phyloP scores from a whole-genome alignment of 2,888 invertebrate species.

The Atrina japonica region DNA sequence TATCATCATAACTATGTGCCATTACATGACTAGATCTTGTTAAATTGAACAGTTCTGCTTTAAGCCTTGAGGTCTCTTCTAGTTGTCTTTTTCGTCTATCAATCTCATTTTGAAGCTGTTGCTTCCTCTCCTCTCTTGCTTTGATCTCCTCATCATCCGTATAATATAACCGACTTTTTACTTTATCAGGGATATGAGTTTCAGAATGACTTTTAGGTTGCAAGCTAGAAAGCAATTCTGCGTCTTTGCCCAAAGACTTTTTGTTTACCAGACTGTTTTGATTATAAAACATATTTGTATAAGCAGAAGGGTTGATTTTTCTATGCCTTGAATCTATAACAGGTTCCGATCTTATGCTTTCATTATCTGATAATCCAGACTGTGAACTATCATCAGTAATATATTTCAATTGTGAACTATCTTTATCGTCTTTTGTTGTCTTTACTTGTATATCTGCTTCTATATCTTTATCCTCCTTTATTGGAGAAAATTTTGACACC shows the following conservation, averaged over 20 bases:
- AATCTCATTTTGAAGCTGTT: conserved; percentile 84
- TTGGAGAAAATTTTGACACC: conserved; percentile 82
- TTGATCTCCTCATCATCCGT: conserved; percentile 82
- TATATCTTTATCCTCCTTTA: conserved; percentile 82
- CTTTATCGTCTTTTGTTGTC: conserved; percentile 46
- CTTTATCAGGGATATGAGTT: conserved; percentile 53
- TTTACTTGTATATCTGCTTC: conserved; percentile 79
- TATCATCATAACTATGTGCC: conserved; percentile 74
- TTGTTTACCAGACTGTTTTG: conserved; percentile 57
- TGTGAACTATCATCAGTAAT: conserved; percentile 74
- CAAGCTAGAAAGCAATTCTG: conserved; percentile 28
- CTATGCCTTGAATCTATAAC: conserved; percentile 54
- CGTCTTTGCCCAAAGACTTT: conserved; percentile 42
- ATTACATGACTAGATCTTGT: conserved; percentile 68
- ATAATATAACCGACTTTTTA: conserved; percentile 47
- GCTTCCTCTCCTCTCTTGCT: conserved; percentile 84
- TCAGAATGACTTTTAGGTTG: conserved; percentile 62
- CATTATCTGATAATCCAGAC: conserved; percentile 74
- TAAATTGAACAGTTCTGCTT: conserved; percentile 81
- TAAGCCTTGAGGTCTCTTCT: conserved; percentile 83
- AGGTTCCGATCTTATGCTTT: conserved; percentile 75
- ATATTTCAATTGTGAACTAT: conserved; percentile 50
- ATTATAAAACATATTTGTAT: conserved; percentile 69
- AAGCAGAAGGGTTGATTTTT: conserved; percentile 65
- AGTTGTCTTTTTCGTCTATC: conserved; percentile 84